phyloP scores from a whole-genome alignment of 2,888 invertebrate genomes.

The Isotomurus palustris region DNA sequence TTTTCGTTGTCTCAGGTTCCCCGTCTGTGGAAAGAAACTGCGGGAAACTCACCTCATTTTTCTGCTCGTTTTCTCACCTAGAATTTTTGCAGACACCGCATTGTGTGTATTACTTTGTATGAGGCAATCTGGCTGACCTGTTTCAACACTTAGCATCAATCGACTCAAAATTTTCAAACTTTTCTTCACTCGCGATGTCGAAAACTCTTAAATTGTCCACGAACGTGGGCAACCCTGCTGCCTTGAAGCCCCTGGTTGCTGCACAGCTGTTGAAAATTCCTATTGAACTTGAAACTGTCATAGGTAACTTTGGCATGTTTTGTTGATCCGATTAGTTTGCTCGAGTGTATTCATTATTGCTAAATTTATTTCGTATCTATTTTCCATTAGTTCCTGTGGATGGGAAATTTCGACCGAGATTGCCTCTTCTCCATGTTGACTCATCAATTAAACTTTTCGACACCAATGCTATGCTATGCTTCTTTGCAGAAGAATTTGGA shows the following conservation, averaged over 20 bases:
- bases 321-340: not conserved
- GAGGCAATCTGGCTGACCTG: too few species aligned
- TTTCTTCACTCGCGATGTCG: too few species aligned
- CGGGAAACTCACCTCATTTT: too few species aligned
- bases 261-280: constrained; percentile 62
- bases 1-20: too few species aligned
- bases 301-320: constrained; percentile 55
- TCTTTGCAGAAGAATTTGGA: too few species aligned
- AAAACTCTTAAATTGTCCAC: constrained; percentile 50
- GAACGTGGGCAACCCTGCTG: constrained; percentile 71
- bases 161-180: too few species aligned
- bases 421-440: constrained; percentile 64
- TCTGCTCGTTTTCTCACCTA: too few species aligned
- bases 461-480: constrained; percentile 64
- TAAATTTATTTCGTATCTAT: not conserved
- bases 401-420: constrained; percentile 47
- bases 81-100: too few species aligned
- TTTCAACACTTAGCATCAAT: too few species aligned
- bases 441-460: constrained; percentile 64
- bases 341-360: not conserved
- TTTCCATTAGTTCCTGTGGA: constrained; percentile 21
- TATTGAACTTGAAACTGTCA: constrained; percentile 58
- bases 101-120: too few species aligned
- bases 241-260: constrained; percentile 67
- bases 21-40: too few species aligned